These are phyloP conservation scores for Sebastolobus altivelis DNA, from an alignment of 2,797 vertebrate species.

Conservation along the genomic window DNA sequence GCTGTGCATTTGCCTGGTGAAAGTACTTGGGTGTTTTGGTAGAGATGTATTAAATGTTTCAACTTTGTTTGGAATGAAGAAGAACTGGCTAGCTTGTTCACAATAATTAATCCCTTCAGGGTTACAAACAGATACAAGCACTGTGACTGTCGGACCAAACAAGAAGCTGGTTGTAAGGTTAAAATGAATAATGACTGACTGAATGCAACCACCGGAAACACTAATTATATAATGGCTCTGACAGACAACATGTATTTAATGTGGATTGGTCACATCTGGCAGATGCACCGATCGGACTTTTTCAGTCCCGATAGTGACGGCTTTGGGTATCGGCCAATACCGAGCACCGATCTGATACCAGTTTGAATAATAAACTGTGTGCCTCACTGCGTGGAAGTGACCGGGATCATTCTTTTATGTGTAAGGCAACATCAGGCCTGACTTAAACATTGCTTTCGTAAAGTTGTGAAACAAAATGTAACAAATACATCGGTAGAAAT, in stretches of 20 bases:
- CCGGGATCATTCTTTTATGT: no score
- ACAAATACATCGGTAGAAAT: no score
- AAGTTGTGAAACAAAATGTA: no score
- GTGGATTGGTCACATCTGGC: background rate
- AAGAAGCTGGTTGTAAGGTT: background rate
- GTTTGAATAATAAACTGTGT: no score
- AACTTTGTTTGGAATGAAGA: conserved; percentile 27
- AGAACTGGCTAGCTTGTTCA: background rate
- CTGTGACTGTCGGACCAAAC: background rate
- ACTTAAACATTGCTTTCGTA: no score
- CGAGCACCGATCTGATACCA: fast-evolving
- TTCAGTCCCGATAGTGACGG: no score
- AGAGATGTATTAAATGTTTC: background rate
- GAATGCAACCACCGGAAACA: background rate
- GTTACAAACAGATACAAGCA: background rate
- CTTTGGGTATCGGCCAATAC: no score
- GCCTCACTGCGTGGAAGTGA: no score
- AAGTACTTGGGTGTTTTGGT: background rate
- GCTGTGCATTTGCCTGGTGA: background rate
- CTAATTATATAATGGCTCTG: background rate
- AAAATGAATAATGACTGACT: background rate
- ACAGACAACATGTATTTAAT: background rate
- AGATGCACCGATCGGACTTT: no score
- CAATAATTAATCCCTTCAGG: background rate
- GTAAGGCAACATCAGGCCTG: no score